Evolutionary conservation across 2,797 vertebrate species (phyloP), one percentile per base, ranked within the genome.

Genomic region (Leontopithecus rosalia): DNA sequence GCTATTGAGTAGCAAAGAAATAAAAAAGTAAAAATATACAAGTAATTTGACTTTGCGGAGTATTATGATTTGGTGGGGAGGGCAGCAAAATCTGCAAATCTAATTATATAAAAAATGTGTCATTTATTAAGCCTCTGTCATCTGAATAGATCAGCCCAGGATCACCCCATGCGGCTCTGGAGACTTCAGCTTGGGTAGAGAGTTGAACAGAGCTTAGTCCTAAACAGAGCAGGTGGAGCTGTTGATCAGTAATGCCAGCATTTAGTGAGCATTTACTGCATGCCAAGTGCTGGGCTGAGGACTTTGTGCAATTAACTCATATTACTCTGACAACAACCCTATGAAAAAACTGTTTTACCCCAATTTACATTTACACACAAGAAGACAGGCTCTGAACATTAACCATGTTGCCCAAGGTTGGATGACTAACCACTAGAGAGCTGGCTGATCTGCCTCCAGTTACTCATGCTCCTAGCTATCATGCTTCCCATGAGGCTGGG

Each of bases 51-150:
- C 64, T 88, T 90, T 43, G 12, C 70, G 57, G 70, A 90, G 22
- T 61, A 55, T 93, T 73, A 61, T 73, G 43, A 57, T 91, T 67
- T 89, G 73, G 20, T 89, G 39, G 52, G 30, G 24, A 96, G 30
- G 30, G 33, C 2, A 77, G n/a, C 39, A 82, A 80, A 93, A 36
- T 82, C 24, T 76, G 28, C n/a, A 52, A 46, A 11, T 57, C 48
- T 87, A 73, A 91, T 91, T 88, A 70, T 39, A 41, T 57, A 48
- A 81, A 85, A 95, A 46, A 8, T 26, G n/a, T 52, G 64, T 72
- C 4, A 58, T 36, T 80, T 83, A 19, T 67, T 64, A 70, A 82
- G 57, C 7, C 30, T 70, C 2, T 61, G 19, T 81, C 39, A 33
- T 72, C 28, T 79, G 52, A 64, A 36, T 61, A 80, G 50, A 41